Percentiles rank a stretch among this genome's conserved stretches.
phyloP scores from a whole-genome alignment of 2,113 vertebrate species.

The Tachycineta bicolor region DNA sequence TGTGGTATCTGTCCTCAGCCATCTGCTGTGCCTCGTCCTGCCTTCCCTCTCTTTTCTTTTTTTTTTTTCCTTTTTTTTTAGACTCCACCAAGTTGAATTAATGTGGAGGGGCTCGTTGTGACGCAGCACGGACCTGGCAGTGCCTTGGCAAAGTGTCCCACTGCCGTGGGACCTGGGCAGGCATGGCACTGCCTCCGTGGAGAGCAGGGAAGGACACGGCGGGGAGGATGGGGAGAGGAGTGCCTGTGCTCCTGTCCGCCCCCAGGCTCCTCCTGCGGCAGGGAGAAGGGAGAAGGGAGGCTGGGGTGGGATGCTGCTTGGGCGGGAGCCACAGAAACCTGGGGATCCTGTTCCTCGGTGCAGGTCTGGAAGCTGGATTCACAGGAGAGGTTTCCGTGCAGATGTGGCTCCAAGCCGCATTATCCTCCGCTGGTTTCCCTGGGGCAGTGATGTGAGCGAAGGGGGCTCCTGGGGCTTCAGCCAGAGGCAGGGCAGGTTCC shows the following conservation, averaged over 20 bases:
- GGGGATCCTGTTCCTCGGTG: rapidly evolving
- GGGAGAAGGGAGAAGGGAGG: not conserved
- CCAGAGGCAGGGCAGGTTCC: not conserved
- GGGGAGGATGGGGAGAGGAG: not conserved
- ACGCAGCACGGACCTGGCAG: not conserved
- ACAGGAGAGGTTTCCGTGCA: not conserved
- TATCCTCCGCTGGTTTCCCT: rapidly evolving
- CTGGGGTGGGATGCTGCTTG: not conserved
- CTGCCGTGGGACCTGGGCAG: conserved; percentile 22
- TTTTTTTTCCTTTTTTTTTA: not conserved
- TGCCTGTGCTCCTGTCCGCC: not conserved
- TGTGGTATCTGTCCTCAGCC: conserved; percentile 53
- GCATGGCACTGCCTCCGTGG: not conserved
- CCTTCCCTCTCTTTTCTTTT: not conserved
- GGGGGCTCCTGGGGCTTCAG: rapidly evolving
- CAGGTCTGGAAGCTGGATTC: not conserved
- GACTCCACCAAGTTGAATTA: not conserved
- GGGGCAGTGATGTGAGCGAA: not conserved
- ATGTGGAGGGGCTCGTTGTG: not conserved
- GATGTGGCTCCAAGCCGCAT: rapidly evolving
- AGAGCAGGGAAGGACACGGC: not conserved
- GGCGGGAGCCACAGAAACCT: not conserved
- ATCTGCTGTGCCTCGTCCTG: conserved; percentile 53
- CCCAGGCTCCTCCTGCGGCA: not conserved
- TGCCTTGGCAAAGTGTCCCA: not conserved